A percentile compares a stretch with the other conserved stretches of the same genome.
phyloP scores from a whole-genome alignment of 2,888 invertebrate species.

The Scelioninae gen. 1 region DNA sequence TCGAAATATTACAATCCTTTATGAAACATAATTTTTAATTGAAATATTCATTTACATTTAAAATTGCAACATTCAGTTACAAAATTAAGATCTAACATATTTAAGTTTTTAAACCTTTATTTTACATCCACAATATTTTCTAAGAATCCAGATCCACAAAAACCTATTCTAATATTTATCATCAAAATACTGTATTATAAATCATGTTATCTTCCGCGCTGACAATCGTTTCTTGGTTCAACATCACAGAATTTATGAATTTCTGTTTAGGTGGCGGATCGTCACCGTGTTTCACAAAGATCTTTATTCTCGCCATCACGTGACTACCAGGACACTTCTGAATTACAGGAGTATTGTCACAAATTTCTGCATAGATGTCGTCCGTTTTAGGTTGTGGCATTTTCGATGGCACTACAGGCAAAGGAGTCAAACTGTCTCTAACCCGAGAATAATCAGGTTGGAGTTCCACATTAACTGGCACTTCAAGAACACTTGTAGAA shows the following conservation, averaged over 20 bases:
- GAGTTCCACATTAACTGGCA: slow-evolving; percentile 78
- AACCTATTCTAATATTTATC: neutral
- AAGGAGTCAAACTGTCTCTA: slow-evolving; percentile 80
- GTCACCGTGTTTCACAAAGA: slow-evolving; percentile 78
- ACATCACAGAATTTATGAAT: slow-evolving; percentile 79
- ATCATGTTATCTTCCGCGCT: slow-evolving; percentile 81
- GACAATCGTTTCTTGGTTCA: slow-evolving; percentile 80
- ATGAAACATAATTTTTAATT: too few species aligned
- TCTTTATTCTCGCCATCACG: slow-evolving; percentile 82
- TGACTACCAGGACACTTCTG: slow-evolving; percentile 80
- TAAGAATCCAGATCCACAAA: too few species aligned
- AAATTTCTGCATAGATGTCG: slow-evolving; percentile 83
- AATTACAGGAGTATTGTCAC: slow-evolving; percentile 76
- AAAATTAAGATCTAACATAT: too few species aligned
- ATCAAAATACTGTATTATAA: slow-evolving; percentile 82
- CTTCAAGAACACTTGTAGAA: slow-evolving; percentile 81
- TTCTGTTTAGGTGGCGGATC: slow-evolving; percentile 72
- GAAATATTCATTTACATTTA: too few species aligned
- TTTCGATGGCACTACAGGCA: slow-evolving; percentile 73
- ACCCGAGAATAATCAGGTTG: slow-evolving; percentile 82
- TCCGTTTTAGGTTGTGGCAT: slow-evolving; percentile 75
- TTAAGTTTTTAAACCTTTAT: too few species aligned
- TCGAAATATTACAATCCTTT: too few species aligned
- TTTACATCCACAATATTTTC: too few species aligned
- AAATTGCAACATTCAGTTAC: too few species aligned